A percentile compares a stretch with the other conserved stretches of the same genome.
Conservation (phyloP, 1,140 invertebrate genomes). For the Megathymus violae region DNA sequence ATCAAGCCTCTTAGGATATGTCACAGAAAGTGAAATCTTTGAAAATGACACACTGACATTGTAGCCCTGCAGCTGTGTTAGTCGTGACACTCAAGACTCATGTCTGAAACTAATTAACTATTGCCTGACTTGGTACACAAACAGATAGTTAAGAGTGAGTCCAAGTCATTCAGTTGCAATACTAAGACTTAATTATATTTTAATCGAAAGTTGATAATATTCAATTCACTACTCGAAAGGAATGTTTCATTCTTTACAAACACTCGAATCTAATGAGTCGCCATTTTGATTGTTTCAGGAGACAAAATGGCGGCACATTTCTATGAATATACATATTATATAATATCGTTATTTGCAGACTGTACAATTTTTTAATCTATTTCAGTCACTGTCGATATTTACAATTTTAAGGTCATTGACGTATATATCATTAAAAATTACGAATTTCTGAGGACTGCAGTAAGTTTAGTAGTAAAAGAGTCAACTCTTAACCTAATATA, state of each 20-base stretch:
- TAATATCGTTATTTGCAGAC: slow-evolving; percentile 21
- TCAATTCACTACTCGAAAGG: slow-evolving; percentile 65
- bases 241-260: slow-evolving; percentile 65
- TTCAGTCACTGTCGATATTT: slow-evolving; percentile 37
- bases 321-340: slow-evolving; percentile 13
- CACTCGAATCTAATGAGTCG: slow-evolving; percentile 24
- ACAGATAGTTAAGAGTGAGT: too few species aligned
- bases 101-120: too few species aligned
- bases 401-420: slow-evolving; percentile 29
- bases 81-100: too few species aligned
- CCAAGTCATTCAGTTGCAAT: not conserved
- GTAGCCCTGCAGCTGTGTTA: slow-evolving; percentile 29
- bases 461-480: slow-evolving; percentile 32
- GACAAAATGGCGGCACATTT: slow-evolving; percentile 15
- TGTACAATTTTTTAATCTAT: slow-evolving; percentile 36
- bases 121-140: too few species aligned
- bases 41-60: slow-evolving; percentile 51
- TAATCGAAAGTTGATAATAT: slow-evolving; percentile 52
- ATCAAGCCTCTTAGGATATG: slow-evolving; percentile 58
- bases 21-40: slow-evolving; percentile 57
- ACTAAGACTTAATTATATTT: slow-evolving; percentile 21
- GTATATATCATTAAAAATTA: slow-evolving; percentile 24
- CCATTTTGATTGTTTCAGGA: slow-evolving; percentile 11
- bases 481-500: slow-evolving; percentile 32
- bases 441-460: slow-evolving; percentile 14